Conservation (phyloP, 2,113 vertebrate genomes). For the Nesogale talazaci region DNA sequence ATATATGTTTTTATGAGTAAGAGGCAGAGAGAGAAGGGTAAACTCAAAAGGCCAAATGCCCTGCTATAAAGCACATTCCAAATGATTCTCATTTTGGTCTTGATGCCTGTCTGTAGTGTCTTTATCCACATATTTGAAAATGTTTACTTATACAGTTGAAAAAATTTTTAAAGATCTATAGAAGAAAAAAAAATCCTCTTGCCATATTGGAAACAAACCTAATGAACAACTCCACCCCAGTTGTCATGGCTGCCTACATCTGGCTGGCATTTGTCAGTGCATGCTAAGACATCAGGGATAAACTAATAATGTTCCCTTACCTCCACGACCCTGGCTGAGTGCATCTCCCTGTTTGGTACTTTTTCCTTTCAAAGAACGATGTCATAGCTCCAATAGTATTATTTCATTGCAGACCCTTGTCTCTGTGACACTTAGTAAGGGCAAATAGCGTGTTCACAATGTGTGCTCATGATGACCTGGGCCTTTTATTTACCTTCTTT, state of each 20-base stretch:
- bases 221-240: not conserved
- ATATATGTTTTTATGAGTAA: not conserved
- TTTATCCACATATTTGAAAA: not conserved
- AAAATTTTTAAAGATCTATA: not conserved
- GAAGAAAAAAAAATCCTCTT: not conserved
- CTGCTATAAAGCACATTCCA: not conserved
- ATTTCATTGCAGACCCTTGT: not conserved
- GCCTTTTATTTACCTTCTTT: not conserved
- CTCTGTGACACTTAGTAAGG: not conserved
- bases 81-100: not conserved
- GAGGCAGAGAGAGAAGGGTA: not conserved
- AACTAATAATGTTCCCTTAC: not conserved
- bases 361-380: no score
- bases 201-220: not conserved
- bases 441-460: not conserved
- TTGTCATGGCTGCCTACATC: rapidly evolving
- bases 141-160: not conserved
- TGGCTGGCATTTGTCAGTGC: not conserved
- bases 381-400: not conserved
- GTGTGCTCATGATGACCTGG: rapidly evolving
- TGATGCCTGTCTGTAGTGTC: not conserved
- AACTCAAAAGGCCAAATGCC: not conserved
- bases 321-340: not conserved
- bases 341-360: rapidly evolving
- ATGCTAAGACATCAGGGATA: not conserved